Base-by-base conservation (phyloP, 2,888 invertebrate species). In the Malacosoma neustria region DNA sequence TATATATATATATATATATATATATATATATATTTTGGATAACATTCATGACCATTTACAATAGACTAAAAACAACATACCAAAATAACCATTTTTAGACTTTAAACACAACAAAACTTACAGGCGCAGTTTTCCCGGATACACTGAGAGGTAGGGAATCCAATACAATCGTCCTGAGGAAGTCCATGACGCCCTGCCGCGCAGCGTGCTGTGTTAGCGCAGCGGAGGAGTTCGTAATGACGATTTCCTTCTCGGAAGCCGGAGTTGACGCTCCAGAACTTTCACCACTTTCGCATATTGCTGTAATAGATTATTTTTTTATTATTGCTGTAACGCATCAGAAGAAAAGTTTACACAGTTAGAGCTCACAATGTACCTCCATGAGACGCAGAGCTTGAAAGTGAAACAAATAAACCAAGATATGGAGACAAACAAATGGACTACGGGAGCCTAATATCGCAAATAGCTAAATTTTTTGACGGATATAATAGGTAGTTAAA, bases 151-250 rank as follows among this genome's bases (percentile, higher is more conserved):
- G 94, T 34, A 99, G 85, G 0, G 98, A 98, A 77, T 99, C 98
- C 1, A 98, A 92, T 1, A 98, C 93, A 40, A 99, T 94, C 7
- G 96, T 96, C 37, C 96, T 88, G 35, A 99, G 81, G 66, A 99
- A 97, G 74, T 99, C 98, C 86, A 98, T 93, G 14, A 99, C 94
- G 57, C 95, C 94, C 61, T 95, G 95, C 32, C 95, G 87, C 1
- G 94, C 96, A 0, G 94, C 90, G 68, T 97, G 96, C 45, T 88
- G 89, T 1, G 93, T 92, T 36, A 95, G 75, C 1, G 67, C 55
- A 1, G 81, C 87, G 0, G 82, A 69, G 2, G 70, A 72, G 36
- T 72, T 65, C 0, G 86, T 76, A n/a, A 86, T 74, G 46, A 81
- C 87, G 39, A 87, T 81, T 39, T 87, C 87, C 48, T 76, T 74